phyloP scores from a whole-genome alignment of 2,113 vertebrate genomes.

The Abramis brama region DNA sequence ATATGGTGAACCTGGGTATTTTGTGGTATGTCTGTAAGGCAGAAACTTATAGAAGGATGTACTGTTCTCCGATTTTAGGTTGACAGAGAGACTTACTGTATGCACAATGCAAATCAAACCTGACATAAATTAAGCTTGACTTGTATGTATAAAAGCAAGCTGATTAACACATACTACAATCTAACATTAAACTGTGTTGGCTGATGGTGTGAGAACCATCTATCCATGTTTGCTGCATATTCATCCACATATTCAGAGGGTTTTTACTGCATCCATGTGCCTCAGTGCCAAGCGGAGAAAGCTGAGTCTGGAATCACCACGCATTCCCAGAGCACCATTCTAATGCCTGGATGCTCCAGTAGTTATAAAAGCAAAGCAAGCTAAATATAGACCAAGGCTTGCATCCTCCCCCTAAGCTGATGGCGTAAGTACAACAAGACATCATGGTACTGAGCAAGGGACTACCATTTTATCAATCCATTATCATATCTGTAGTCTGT shows the following conservation, averaged over 20 bases:
- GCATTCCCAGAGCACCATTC: slow-evolving; percentile 30
- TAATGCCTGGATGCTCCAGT: slow-evolving; percentile 38
- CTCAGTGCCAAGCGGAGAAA: slow-evolving; percentile 13
- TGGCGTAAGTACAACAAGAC: slow-evolving; percentile 11
- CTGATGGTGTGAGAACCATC: background rate
- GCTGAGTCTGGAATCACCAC: slow-evolving; percentile 38
- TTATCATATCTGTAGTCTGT: background rate
- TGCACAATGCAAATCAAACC: background rate
- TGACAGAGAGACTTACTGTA: too few species aligned
- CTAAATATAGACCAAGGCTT: slow-evolving; percentile 57
- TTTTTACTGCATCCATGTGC: background rate
- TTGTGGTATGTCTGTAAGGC: background rate
- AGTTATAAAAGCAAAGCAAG: slow-evolving; percentile 36
- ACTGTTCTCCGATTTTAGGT: too few species aligned
- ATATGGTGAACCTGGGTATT: background rate
- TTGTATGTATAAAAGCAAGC: background rate
- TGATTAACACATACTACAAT: background rate
- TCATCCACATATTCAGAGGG: background rate
- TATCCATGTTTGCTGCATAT: background rate
- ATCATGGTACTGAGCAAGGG: background rate
- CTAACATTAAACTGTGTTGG: background rate
- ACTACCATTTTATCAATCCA: background rate
- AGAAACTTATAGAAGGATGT: background rate
- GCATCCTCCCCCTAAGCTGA: slow-evolving; percentile 39
- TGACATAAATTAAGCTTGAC: background rate